Conservation (phyloP, 2,888 invertebrate genomes). For the Linnaemya vulpina region DNA sequence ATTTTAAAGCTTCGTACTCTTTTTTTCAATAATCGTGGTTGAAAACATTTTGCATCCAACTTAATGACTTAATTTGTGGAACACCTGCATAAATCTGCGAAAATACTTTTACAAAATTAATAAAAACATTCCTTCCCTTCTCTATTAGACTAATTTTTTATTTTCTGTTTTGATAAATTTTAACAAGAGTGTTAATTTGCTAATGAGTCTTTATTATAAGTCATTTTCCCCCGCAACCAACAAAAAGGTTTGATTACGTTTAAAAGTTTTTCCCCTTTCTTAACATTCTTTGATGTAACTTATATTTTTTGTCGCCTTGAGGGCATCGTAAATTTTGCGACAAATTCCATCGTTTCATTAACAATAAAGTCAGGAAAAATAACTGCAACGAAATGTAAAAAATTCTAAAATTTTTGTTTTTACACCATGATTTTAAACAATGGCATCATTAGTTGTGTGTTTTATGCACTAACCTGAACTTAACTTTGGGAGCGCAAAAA, state of each 20-base stretch:
- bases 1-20: too few species aligned
- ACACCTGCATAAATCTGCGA: not conserved
- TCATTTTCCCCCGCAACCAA: slow-evolving; percentile 30
- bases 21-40: too few species aligned
- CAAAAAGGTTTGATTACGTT: slow-evolving; percentile 37
- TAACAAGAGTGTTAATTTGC: slow-evolving; percentile 70
- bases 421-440: slow-evolving; percentile 70
- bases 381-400: slow-evolving; percentile 22
- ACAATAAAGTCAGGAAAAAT: slow-evolving; percentile 42
- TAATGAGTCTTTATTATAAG: slow-evolving; percentile 58
- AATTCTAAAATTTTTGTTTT: slow-evolving; percentile 58
- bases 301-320: slow-evolving; percentile 53
- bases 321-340: slow-evolving; percentile 69
- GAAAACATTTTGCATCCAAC: not conserved
- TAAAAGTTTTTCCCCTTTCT: slow-evolving; percentile 36
- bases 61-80: slow-evolving; percentile 1
- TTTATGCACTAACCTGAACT: slow-evolving; percentile 68
- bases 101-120: not conserved
- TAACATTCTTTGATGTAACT: slow-evolving; percentile 28
- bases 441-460: slow-evolving; percentile 71
- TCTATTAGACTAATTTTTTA: not conserved
- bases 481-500: slow-evolving; percentile 54
- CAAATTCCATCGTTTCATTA: slow-evolving; percentile 66
- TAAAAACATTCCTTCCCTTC: not conserved
- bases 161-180: slow-evolving; percentile 46